Conservation (phyloP, 2,113 vertebrate genomes). For the Steatornis caripensis region DNA sequence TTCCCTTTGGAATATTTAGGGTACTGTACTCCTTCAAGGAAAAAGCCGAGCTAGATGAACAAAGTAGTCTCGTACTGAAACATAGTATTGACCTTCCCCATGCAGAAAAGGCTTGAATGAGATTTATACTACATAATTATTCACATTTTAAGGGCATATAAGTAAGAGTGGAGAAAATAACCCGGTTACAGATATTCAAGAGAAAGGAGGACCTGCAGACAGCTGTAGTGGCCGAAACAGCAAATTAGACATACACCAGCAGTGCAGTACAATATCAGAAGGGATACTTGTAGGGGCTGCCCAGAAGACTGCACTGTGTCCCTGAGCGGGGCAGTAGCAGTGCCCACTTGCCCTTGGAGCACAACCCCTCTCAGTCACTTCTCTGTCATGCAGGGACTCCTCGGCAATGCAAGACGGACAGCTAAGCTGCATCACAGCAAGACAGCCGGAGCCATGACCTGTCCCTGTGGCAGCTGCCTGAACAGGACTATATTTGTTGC, state of each 20-base stretch:
- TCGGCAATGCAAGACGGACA: too few species aligned
- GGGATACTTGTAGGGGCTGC: neutral
- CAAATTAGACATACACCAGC: neutral
- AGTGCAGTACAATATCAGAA: neutral
- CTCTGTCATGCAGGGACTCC: neutral
- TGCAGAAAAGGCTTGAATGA: neutral
- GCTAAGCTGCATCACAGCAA: neutral
- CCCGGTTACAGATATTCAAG: neutral
- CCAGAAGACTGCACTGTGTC: neutral
- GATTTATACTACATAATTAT: neutral
- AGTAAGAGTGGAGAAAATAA: neutral
- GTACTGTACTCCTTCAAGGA: neutral
- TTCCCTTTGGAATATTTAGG: neutral
- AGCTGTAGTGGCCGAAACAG: neutral
- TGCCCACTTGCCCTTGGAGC: neutral
- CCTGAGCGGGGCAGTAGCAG: neutral
- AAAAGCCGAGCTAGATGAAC: neutral
- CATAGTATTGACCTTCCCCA: neutral
- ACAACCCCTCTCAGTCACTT: fast-evolving
- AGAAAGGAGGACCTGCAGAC: neutral
- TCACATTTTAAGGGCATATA: neutral
- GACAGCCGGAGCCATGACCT: fast-evolving
- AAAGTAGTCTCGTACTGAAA: neutral
- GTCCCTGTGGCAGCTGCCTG: neutral
- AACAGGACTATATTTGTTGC: neutral